Evolutionary conservation across 1,140 invertebrate genomes (phyloP), one percentile per base, ranked within the genome.

Genomic region (Ceratina australensis): DNA sequence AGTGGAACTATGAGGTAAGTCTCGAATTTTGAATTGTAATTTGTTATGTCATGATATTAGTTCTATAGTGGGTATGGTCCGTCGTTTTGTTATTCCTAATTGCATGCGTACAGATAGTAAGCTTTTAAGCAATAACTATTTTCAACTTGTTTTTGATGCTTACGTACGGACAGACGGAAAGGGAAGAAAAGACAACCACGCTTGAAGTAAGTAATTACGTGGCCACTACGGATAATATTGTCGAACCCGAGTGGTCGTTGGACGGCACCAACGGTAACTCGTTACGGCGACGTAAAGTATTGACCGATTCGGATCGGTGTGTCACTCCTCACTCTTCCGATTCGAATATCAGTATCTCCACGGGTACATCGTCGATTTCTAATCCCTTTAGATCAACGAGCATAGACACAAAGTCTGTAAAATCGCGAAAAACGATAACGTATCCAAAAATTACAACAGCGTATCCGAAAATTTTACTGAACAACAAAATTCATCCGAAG

Each of bases 181-280:
- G 88, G 80, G 92, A 92, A 84, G 91, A 93, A 84, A 93, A 92
- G 86, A 74, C 89, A 60, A 28, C 91, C 57, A 88, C 90, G 33
- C 84, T 90, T 83, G 93, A 93, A 93, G 93, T 93, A 94, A 94
- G 93, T 94, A 94, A 86, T 84, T 87, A 66, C 54, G 79, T 69
- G 54, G 57, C 86, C 85, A 87, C 72, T 69, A 73, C 79, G 84
- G 82, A 82, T 88, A 81, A 77, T 90, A 88, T 83, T 78, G 61
- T 71, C 71, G 75, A 74, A 84, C 28, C 65, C 63, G 79, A 84
- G 75, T 72, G 68, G 64, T 78, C 68, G 66, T 67, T 74, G 81
- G 82, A 84, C 57, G 66, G 22, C 54, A 65, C 77, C 49, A 69
- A 67, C 81, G 69, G 80, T 82, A 88, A 66, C 57, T 82, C 80